These are phyloP conservation scores for Caenorhabditis virilis DNA, from an alignment of 2,888 invertebrate genomes.

Conservation along the genomic window DNA sequence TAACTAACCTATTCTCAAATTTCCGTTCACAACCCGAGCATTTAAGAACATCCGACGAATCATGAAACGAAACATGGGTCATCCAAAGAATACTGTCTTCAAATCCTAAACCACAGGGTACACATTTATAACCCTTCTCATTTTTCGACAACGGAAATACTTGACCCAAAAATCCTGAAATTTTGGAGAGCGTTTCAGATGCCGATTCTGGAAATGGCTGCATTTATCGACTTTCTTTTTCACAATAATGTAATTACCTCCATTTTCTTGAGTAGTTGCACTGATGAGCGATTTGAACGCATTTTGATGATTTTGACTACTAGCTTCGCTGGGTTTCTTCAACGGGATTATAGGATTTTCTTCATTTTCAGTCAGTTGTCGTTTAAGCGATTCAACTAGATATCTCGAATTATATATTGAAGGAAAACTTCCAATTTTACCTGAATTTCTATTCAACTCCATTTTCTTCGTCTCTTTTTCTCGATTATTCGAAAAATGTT, in stretches of 20 bases:
- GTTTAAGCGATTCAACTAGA: too few species aligned
- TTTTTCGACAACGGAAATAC: conserved; percentile 9
- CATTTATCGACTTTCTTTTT: too few species aligned
- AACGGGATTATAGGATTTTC: conserved; percentile 1
- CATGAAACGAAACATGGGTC: conserved; percentile 24
- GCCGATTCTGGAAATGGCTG: neutral
- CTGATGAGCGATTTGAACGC: neutral
- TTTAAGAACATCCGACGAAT: conserved; percentile 12
- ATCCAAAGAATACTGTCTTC: conserved; percentile 30
- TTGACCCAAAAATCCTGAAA: conserved; percentile 18
- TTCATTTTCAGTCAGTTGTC: neutral
- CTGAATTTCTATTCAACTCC: too few species aligned
- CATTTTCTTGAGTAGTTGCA: neutral
- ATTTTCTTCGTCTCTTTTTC: too few species aligned
- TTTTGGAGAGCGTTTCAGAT: conserved; percentile 13
- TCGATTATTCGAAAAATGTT: too few species aligned
- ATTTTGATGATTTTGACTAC: neutral
- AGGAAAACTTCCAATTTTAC: too few species aligned
- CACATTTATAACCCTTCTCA: conserved; percentile 14
- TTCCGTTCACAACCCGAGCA: conserved; percentile 18
- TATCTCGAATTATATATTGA: too few species aligned
- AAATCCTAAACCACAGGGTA: conserved; percentile 19
- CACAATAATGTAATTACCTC: neutral
- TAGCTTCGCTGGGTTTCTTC: neutral
- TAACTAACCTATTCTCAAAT: conserved; percentile 31